phyloP scores from a whole-genome alignment of 2,888 invertebrate species.

The Platypus cylindrus region DNA sequence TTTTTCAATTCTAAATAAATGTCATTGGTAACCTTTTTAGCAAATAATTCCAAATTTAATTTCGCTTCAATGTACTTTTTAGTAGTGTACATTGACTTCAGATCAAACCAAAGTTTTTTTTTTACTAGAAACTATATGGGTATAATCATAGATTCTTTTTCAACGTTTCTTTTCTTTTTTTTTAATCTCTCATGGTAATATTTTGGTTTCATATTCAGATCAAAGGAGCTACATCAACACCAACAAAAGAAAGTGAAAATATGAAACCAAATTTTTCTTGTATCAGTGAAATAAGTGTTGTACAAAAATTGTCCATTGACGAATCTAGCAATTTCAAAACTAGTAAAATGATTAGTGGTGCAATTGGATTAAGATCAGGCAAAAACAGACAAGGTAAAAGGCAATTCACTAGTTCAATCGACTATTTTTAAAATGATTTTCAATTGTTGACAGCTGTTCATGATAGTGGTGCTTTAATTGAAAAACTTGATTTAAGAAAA shows the following conservation, averaged over 20 bases:
- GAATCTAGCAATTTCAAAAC: slow-evolving; percentile 12
- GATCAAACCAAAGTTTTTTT: too few relatives aligned
- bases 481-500: slow-evolving; percentile 46
- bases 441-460: slow-evolving; percentile 7
- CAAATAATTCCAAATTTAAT: too few relatives aligned
- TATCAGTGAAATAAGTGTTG: slow-evolving; percentile 33
- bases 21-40: too few relatives aligned
- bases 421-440: too few relatives aligned
- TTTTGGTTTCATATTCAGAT: slow-evolving; percentile 22
- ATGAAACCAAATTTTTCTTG: slow-evolving; percentile 37
- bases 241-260: slow-evolving; percentile 41
- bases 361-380: neutral
- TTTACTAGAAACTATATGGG: neutral
- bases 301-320: slow-evolving; percentile 14
- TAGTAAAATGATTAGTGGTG: neutral
- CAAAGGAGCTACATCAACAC: slow-evolving; percentile 56
- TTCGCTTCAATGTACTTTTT: too few relatives aligned
- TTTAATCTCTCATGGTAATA: neutral
- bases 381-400: slow-evolving; percentile 10
- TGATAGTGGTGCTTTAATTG: slow-evolving; percentile 17
- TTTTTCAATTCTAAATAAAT: too few relatives aligned
- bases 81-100: too few relatives aligned
- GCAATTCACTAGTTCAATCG: slow-evolving; percentile 9
- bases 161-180: too few relatives aligned
- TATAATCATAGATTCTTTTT: neutral